Percentiles rank a stretch among this genome's conserved stretches.
Conservation (phyloP, 2,113 vertebrate genomes). For the Chrysochloris asiatica region DNA sequence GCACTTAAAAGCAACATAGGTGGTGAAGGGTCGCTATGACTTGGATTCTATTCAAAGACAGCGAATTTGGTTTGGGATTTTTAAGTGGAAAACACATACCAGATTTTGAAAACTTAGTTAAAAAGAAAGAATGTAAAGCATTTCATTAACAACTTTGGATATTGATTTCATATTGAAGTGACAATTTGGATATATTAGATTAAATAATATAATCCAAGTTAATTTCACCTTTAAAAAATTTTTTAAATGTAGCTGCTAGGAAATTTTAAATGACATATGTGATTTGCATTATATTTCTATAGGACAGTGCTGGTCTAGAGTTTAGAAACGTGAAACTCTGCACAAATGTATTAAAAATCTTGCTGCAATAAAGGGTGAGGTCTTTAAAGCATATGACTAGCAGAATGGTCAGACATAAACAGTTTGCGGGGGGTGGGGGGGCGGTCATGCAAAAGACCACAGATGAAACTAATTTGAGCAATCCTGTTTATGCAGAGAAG, state of each 20-base stretch:
- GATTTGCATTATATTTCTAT: not conserved
- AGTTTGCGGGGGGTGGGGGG: not conserved
- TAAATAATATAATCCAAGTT: conserved; percentile 12
- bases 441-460: not conserved
- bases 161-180: not conserved
- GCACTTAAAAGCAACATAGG: no score
- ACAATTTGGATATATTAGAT: not conserved
- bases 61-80: no score
- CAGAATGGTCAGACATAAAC: conserved; percentile 10
- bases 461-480: not conserved
- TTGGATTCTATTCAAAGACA: no score
- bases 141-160: not conserved
- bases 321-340: conserved; percentile 37
- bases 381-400: not conserved
- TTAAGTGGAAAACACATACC: not conserved
- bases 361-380: not conserved
- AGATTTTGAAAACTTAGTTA: not conserved
- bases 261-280: not conserved
- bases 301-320: not conserved
- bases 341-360: not conserved
- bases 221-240: not conserved
- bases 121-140: conserved; percentile 1
- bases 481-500: not conserved
- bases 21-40: no score
- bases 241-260: not conserved